Conservation (phyloP, 2,797 vertebrate genomes). For the Coccyzus lansbergi region DNA sequence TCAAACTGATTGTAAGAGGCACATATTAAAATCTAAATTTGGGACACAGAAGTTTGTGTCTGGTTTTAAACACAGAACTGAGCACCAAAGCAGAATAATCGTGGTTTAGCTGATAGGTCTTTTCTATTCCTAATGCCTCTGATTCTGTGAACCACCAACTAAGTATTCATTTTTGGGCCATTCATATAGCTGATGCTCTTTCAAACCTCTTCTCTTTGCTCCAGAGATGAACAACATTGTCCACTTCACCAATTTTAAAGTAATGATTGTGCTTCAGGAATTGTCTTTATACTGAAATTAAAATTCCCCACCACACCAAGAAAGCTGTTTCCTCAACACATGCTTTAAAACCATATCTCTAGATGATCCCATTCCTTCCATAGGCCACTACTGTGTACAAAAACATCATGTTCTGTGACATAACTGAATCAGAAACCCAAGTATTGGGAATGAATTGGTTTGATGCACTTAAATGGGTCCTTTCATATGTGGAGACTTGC, state of each 20-base stretch:
- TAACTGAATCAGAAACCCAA: neutral
- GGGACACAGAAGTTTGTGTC: neutral
- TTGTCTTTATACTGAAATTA: neutral
- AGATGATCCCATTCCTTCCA: neutral
- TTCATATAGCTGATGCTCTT: conserved; percentile 12
- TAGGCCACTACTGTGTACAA: neutral
- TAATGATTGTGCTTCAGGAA: conserved; percentile 25
- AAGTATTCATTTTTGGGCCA: neutral
- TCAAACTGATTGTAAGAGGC: neutral
- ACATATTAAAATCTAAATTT: neutral
- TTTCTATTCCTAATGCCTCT: conserved; percentile 18
- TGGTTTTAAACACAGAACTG: neutral
- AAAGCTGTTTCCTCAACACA: accelerated
- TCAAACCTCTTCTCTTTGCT: conserved; percentile 22
- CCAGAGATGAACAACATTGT: conserved; percentile 50
- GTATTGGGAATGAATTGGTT: neutral
- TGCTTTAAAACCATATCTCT: neutral
- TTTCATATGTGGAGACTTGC: neutral
- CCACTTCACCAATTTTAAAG: conserved; percentile 32
- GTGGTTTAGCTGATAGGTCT: conserved; percentile 5
- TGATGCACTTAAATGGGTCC: neutral
- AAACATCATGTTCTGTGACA: neutral
- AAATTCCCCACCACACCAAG: neutral
- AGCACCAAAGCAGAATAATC: conserved; percentile 29
- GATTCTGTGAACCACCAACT: conserved; percentile 19